Evolutionary conservation across 2,797 vertebrate species (phyloP).

Genomic region (Psittacula derbiana): DNA sequence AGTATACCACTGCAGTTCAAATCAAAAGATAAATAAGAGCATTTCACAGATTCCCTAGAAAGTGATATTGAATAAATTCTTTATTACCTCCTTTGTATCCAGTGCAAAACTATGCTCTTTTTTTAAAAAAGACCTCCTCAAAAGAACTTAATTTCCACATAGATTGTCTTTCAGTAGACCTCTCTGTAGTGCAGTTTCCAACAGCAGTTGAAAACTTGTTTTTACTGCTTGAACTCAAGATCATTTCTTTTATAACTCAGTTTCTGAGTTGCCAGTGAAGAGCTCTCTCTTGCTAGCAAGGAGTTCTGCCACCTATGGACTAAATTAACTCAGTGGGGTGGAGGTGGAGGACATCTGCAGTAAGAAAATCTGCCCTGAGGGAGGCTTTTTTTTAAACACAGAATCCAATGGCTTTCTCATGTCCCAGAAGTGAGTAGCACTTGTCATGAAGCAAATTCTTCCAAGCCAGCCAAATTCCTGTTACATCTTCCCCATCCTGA

Average conservation of each 20-base stretch:
- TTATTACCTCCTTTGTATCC: neutral
- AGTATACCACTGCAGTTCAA: neutral
- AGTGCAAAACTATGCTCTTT: neutral
- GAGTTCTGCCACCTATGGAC: neutral
- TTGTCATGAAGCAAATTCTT: neutral
- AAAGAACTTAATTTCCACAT: neutral
- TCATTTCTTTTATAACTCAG: neutral
- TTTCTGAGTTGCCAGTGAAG: neutral
- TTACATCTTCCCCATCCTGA: neutral
- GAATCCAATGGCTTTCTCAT: neutral
- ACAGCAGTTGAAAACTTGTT: neutral
- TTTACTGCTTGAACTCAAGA: neutral
- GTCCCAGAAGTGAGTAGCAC: neutral
- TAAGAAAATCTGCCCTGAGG: neutral
- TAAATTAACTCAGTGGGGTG: neutral
- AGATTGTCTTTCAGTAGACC: neutral
- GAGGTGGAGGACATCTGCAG: neutral
- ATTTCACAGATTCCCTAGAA: neutral
- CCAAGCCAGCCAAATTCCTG: neutral
- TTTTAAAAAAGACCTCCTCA: neutral
- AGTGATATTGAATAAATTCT: neutral
- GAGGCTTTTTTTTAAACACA: neutral
- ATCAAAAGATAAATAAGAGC: neutral
- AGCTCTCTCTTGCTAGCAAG: neutral
- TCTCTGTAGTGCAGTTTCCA: neutral